Percentiles rank a stretch among this genome's conserved stretches.
phyloP scores from a whole-genome alignment of 2,113 vertebrate genomes.

The Cryptomyrus ogoouensis region DNA sequence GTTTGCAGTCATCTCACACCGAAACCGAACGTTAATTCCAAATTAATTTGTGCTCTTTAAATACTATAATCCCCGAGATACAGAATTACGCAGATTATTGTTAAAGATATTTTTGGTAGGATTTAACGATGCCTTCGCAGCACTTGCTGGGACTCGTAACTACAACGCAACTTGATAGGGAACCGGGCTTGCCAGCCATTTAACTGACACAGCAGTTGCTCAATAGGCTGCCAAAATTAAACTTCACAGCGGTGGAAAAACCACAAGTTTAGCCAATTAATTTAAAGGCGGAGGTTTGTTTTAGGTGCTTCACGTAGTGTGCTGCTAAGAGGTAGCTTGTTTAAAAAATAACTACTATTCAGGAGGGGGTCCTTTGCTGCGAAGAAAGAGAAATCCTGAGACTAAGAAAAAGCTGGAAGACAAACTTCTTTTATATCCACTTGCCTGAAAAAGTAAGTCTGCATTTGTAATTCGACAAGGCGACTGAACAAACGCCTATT shows the following conservation, averaged over 20 bases:
- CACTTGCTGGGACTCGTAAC: conserved; percentile 27
- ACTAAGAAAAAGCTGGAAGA: background rate
- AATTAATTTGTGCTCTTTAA: background rate
- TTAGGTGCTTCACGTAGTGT: background rate
- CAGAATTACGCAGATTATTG: background rate
- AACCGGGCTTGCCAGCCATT: background rate
- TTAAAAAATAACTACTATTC: background rate
- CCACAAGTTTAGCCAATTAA: conserved; percentile 21
- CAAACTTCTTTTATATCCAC: background rate
- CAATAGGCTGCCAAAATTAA: conserved; percentile 29
- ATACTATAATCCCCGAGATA: background rate
- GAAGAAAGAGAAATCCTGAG: background rate
- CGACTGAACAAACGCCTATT: background rate
- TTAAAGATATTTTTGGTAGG: background rate
- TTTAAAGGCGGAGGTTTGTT: background rate
- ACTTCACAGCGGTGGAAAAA: background rate
- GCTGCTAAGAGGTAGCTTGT: background rate
- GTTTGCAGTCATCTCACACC: background rate
- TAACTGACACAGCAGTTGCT: conserved; percentile 34
- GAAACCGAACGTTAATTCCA: background rate
- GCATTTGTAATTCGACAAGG: background rate
- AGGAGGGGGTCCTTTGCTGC: background rate
- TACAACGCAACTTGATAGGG: conserved; percentile 48
- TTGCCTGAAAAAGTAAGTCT: background rate
- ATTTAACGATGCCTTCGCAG: background rate